A percentile compares a stretch with the other conserved stretches of the same genome.
phyloP scores from a whole-genome alignment of 2,888 invertebrate genomes.

The Apomyelois bistriatella region DNA sequence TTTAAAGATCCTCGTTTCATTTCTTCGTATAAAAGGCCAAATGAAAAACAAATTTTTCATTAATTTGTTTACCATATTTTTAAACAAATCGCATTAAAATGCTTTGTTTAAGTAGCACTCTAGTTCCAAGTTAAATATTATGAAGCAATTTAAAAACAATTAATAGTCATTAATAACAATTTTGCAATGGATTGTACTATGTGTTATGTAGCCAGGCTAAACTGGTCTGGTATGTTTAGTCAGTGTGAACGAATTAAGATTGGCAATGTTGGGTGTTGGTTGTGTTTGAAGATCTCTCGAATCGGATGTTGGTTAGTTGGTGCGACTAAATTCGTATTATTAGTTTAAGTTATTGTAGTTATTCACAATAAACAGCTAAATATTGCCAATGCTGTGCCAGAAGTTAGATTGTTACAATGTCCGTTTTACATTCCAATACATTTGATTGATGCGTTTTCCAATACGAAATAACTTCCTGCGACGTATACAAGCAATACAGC shows the following conservation, averaged over 20 bases:
- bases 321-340: slow-evolving; percentile 18
- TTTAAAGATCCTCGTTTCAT: slow-evolving; percentile 1
- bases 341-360: slow-evolving; percentile 14
- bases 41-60: neutral
- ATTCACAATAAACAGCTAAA: neutral
- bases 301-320: slow-evolving; percentile 28
- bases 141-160: neutral
- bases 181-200: neutral
- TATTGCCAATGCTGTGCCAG: neutral
- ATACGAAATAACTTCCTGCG: neutral
- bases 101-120: neutral
- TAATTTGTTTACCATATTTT: too few species aligned
- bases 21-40: neutral
- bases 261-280: slow-evolving; percentile 28
- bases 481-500: neutral
- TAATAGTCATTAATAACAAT: neutral
- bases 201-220: neutral
- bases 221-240: neutral
- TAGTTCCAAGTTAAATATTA: slow-evolving; percentile 1
- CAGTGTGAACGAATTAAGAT: slow-evolving; percentile 8
- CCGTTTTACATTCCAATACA: neutral
- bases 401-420: neutral
- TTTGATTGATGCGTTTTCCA: neutral
- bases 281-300: slow-evolving; percentile 55
- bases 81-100: neutral